A percentile compares a stretch with the other conserved stretches of the same genome.
Conservation (phyloP, 2,113 vertebrate genomes). For the Trinectes maculatus region DNA sequence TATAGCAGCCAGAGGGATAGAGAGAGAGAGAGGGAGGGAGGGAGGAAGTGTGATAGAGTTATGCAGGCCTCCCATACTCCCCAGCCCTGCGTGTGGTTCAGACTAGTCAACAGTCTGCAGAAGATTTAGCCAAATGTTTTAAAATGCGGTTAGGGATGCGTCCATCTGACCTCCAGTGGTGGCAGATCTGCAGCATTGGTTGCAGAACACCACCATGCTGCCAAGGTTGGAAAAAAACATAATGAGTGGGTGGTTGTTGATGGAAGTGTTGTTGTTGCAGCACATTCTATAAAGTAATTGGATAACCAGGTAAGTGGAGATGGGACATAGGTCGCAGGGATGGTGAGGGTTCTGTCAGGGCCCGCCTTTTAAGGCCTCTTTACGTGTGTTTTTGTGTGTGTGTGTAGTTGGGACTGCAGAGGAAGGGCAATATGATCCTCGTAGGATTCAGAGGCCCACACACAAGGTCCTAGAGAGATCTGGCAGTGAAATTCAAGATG, state of each 20-base stretch:
- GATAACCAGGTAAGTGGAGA: conserved; percentile 72
- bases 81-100: conserved; percentile 57
- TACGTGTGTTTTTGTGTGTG: conserved; percentile 22
- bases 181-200: conserved; percentile 30
- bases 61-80: conserved; percentile 45
- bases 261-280: conserved; percentile 49
- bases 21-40: conserved; percentile 61
- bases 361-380: conserved; percentile 58
- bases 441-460: conserved; percentile 77
- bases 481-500: conserved; percentile 82
- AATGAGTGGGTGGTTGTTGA: conserved; percentile 40
- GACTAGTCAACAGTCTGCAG: conserved; percentile 55
- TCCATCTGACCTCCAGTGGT: conserved; percentile 51
- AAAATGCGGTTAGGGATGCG: conserved; percentile 62
- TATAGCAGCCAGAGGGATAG: conserved; percentile 71
- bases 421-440: conserved; percentile 80
- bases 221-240: conserved; percentile 12
- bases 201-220: conserved; percentile 44
- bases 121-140: conserved; percentile 52
- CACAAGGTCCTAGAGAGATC: conserved; percentile 73
- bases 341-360: conserved; percentile 64
- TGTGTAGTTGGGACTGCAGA: conserved; percentile 65
- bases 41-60: conserved; percentile 69
- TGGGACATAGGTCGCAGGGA: conserved; percentile 55
- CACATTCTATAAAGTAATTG: conserved; percentile 60